These are phyloP conservation scores for Eristalis intricaria DNA, from an alignment of 2,888 invertebrate species.

Conservation along the genomic window DNA sequence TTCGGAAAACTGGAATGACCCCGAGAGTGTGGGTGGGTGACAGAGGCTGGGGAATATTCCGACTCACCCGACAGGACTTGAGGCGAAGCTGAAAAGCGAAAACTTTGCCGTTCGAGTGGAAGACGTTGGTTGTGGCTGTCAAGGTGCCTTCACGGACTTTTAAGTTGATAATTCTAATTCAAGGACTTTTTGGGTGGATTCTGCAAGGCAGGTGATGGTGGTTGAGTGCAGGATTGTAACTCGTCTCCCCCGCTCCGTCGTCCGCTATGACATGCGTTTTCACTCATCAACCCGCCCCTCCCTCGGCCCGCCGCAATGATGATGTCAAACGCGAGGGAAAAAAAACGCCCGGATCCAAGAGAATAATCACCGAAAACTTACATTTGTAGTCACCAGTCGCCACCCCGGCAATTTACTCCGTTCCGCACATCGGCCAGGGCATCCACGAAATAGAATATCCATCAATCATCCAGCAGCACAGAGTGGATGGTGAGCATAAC, in stretches of 20 bases:
- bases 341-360: not conserved
- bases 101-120: not conserved
- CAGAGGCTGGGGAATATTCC: not conserved
- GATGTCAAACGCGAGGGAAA: conserved; percentile 50
- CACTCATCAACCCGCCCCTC: not conserved
- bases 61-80: not conserved
- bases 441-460: conserved; percentile 52
- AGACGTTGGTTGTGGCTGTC: not conserved
- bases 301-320: conserved; percentile 20
- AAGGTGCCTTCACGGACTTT: not conserved
- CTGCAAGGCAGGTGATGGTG: not conserved
- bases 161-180: not conserved
- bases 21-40: not conserved
- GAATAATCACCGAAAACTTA: conserved; percentile 48
- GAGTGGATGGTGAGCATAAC: conserved; percentile 34
- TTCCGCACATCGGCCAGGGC: conserved; percentile 25
- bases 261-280: not conserved
- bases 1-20: not conserved
- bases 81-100: not conserved
- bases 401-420: conserved; percentile 58
- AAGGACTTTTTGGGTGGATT: not conserved
- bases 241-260: no score
- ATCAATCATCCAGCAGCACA: conserved; percentile 56
- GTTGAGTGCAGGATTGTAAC: not conserved
- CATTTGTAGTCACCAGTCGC: conserved; percentile 15